Conservation (phyloP, 2,797 vertebrate genomes). For the Bovichtus diacanthus region DNA sequence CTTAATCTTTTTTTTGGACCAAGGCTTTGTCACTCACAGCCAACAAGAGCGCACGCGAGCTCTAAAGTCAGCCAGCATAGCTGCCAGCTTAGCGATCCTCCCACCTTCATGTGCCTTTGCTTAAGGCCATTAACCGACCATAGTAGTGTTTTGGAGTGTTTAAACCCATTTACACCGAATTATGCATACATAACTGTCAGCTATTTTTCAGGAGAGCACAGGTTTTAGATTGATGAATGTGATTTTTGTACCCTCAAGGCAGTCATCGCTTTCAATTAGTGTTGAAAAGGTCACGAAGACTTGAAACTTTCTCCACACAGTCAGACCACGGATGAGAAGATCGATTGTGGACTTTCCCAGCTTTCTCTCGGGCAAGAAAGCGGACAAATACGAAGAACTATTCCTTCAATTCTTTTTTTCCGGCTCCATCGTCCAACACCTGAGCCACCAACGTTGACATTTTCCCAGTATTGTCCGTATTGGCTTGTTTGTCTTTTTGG, state of each 20-base stretch:
- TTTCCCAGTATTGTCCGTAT: background rate
- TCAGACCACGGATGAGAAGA: background rate
- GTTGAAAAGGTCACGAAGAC: constrained; percentile 6
- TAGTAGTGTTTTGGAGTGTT: background rate
- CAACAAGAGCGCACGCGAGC: background rate
- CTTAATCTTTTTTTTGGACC: background rate
- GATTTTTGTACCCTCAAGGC: constrained; percentile 6
- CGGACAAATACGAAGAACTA: no score
- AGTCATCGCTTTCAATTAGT: constrained; percentile 2
- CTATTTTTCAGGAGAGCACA: constrained; percentile 1
- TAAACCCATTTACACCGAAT: constrained; percentile 14
- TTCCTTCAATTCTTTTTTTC: no score
- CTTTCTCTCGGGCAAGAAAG: background rate
- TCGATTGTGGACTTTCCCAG: no score
- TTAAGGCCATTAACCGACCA: constrained; percentile 11
- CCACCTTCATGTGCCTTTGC: constrained; percentile 15
- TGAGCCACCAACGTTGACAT: background rate
- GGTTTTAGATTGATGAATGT: background rate
- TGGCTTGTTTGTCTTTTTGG: background rate
- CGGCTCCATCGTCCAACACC: background rate
- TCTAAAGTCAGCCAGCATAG: background rate
- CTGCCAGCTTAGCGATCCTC: background rate
- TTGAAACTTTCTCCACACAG: constrained; percentile 8
- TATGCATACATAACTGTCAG: constrained; percentile 19
- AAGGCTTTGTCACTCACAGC: constrained; percentile 10